Conservation (phyloP, 1,140 invertebrate genomes). For the Hetaerina americana region DNA sequence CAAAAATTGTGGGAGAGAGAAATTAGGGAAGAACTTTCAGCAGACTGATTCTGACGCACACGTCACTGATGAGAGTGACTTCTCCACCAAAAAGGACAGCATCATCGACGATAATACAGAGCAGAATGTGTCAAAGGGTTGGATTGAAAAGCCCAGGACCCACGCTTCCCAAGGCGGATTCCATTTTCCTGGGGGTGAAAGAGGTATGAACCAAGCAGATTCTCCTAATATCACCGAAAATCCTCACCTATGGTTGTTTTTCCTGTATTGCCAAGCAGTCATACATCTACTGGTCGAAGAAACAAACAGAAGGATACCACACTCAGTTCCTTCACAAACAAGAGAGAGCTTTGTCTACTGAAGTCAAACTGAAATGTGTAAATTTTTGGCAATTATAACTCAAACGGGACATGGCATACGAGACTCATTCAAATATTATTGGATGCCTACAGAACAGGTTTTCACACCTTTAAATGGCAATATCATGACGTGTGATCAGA, state of each 20-base stretch:
- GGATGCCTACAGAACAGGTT: not conserved
- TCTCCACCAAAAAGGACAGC: not conserved
- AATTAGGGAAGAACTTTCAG: too few species aligned
- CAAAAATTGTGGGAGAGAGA: not conserved
- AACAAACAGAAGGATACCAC: not conserved
- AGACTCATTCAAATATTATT: not conserved
- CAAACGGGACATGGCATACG: not conserved
- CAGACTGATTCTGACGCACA: not conserved
- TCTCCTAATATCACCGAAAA: not conserved
- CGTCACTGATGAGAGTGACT: not conserved
- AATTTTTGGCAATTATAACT: not conserved
- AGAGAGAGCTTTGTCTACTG: not conserved
- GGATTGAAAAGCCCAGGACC: not conserved
- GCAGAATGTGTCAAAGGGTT: not conserved
- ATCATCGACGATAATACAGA: not conserved
- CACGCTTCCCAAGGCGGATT: not conserved
- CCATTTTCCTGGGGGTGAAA: not conserved
- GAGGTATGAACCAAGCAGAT: not conserved
- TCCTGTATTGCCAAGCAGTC: not conserved
- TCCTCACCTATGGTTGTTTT: not conserved
- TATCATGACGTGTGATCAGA: not conserved
- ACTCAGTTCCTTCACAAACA: not conserved
- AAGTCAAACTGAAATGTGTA: not conserved
- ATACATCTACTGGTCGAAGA: not conserved
- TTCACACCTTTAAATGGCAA: not conserved